Evolutionary conservation across 1,140 invertebrate species (phyloP).

Genomic region (Sycophila sp.): DNA sequence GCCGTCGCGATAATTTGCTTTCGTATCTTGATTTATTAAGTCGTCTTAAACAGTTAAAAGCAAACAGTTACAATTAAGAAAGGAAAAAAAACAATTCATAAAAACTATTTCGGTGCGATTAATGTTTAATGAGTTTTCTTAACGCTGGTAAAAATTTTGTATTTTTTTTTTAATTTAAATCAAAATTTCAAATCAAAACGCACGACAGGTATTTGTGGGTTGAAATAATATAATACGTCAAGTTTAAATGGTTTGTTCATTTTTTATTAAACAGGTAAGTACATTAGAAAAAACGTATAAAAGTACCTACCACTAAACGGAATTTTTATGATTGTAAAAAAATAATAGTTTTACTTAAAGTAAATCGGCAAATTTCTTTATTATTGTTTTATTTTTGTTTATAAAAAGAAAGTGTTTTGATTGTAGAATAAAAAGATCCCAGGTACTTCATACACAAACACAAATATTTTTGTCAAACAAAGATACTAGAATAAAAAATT

Average conservation of each 20-base stretch:
- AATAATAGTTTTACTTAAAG: neutral
- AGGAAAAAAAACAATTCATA: too few species aligned
- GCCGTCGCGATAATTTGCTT: too few species aligned
- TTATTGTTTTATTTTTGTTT: neutral
- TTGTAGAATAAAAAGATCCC: neutral
- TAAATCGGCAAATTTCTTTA: neutral
- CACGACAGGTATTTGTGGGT: too few species aligned
- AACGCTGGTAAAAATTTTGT: too few species aligned
- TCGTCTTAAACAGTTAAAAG: too few species aligned
- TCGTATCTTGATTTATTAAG: too few species aligned
- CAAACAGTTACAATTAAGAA: too few species aligned
- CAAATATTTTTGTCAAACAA: neutral
- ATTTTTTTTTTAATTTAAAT: too few species aligned
- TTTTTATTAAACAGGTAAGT: slow-evolving; percentile 25
- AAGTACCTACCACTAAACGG: neutral
- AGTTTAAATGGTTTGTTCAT: neutral
- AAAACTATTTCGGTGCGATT: too few species aligned
- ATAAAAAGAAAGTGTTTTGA: neutral
- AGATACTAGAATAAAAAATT: neutral
- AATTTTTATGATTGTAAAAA: neutral
- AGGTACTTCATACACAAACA: neutral
- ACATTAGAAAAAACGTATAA: slow-evolving; percentile 20
- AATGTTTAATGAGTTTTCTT: too few species aligned
- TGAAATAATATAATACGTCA: neutral
- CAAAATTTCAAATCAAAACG: neutral